phyloP scores from a whole-genome alignment of 2,113 vertebrate genomes.

The Melanerpes aurifrons region DNA sequence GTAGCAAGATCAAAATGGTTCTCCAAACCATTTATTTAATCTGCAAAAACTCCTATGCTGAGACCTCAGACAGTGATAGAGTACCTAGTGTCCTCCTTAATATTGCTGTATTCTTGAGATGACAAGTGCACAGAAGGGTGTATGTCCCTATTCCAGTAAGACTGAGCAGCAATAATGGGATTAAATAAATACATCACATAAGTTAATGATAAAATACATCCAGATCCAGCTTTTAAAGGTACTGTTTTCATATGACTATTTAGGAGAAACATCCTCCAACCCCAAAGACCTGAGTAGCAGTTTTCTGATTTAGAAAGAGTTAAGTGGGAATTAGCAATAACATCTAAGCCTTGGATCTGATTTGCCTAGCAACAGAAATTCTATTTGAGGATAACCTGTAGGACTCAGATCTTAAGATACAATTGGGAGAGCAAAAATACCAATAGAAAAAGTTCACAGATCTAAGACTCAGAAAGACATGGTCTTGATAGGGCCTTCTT shows the following conservation, averaged over 20 bases:
- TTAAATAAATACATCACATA: not conserved
- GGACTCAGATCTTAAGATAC: not conserved
- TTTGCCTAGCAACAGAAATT: not conserved
- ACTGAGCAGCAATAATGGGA: not conserved
- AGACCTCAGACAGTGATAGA: not conserved
- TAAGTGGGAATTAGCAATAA: not conserved
- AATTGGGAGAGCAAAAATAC: not conserved
- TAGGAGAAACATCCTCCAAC: not conserved
- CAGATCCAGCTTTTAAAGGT: not conserved
- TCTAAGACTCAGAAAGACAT: not conserved
- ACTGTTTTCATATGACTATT: not conserved
- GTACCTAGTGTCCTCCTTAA: not conserved
- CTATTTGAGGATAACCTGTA: not conserved
- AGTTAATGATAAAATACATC: not conserved
- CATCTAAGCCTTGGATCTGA: not conserved
- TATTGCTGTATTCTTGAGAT: not conserved
- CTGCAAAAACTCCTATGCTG: not conserved
- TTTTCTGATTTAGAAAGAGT: not conserved
- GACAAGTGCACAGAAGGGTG: fast-evolving
- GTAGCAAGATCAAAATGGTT: not conserved
- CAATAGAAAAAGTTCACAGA: not conserved
- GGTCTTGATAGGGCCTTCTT: not conserved
- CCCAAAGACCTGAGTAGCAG: not conserved
- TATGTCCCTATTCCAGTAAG: not conserved
- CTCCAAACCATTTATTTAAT: not conserved